Base-by-base conservation (phyloP, 2,113 vertebrate species). In the Heteronetta atricapilla region DNA sequence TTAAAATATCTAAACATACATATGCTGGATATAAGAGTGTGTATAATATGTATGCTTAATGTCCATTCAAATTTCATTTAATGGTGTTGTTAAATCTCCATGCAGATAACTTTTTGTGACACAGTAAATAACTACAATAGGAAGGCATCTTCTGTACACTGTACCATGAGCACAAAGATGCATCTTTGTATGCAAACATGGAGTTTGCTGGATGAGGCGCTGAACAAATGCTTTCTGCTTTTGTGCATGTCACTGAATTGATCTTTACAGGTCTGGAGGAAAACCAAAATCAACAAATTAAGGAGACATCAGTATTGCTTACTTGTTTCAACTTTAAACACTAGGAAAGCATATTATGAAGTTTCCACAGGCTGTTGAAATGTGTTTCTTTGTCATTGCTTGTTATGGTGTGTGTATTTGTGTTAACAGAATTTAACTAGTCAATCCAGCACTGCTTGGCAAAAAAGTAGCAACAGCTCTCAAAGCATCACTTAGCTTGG, bases 261-360 rank as follows among this genome's bases (percentile, higher is more conserved):
- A 74, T 93, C 88, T 94, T 89, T 96, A 74, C 59, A 56, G 26
- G 8, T 40, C 64, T 28, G 86, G 93, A 88, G 3, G 5, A 75
- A 62, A 82, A 34, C 9, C 80, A 75, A 91, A 95, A 95, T 85
- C 78, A 28, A 63, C 89, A 80, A 80, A 85, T 96, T 86, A 87
- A 68, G 55, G 52, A 53, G 33, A 89, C 34, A 84, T 79, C 70
- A 38, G 4, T 33, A 42, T 38, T 78, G 40, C 87, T 95, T 95
- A 29, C 82, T 92, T 90, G 28, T 94, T 89, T 93, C 80, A 33
- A 48, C 64, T 82, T 82, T 77, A 90, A 84, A 91, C 42, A 52
- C 84, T 67, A 31, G 44, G 77, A 91, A 86, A 86, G 44, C 29
- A 3, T 42, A 29, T 92, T 93, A 89, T 97, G 77, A 91, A 95